phyloP scores from a whole-genome alignment of 2,113 vertebrate species.

The Lasiurus borealis region DNA sequence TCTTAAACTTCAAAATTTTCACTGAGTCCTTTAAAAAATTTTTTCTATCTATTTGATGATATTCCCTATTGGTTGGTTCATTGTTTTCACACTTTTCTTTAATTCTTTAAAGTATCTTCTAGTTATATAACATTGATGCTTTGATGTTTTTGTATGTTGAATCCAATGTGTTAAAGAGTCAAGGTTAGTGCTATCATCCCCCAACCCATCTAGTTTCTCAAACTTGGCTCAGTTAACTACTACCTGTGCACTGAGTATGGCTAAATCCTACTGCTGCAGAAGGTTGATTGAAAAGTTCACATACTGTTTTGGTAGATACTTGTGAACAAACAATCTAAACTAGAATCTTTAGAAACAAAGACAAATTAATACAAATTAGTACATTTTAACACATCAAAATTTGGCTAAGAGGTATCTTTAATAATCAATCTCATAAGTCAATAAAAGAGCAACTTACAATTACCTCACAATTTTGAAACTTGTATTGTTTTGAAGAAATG shows the following conservation, averaged over 20 bases:
- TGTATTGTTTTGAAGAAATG: conserved; percentile 23
- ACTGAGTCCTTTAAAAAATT: background rate
- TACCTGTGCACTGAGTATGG: background rate
- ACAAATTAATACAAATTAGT: background rate
- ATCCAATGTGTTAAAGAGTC: background rate
- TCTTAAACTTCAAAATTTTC: background rate
- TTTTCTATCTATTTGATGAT: background rate
- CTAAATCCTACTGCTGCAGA: background rate
- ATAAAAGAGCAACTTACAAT: background rate
- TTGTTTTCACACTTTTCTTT: conserved; percentile 47
- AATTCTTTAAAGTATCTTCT: conserved; percentile 49
- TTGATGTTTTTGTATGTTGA: background rate
- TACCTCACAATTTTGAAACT: background rate
- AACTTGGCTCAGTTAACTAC: background rate
- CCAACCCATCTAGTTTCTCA: background rate
- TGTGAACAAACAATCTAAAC: conserved; percentile 35
- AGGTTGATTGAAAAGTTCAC: background rate
- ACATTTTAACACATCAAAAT: conserved; percentile 11
- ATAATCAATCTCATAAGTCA: background rate
- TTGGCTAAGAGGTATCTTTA: background rate
- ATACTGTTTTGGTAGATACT: background rate
- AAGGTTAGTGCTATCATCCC: background rate
- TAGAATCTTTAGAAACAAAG: background rate
- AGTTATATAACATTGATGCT: conserved; percentile 22
- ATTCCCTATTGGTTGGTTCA: background rate